Base-by-base conservation (phyloP, 2,888 invertebrate species). In the Philereme vetulata region DNA sequence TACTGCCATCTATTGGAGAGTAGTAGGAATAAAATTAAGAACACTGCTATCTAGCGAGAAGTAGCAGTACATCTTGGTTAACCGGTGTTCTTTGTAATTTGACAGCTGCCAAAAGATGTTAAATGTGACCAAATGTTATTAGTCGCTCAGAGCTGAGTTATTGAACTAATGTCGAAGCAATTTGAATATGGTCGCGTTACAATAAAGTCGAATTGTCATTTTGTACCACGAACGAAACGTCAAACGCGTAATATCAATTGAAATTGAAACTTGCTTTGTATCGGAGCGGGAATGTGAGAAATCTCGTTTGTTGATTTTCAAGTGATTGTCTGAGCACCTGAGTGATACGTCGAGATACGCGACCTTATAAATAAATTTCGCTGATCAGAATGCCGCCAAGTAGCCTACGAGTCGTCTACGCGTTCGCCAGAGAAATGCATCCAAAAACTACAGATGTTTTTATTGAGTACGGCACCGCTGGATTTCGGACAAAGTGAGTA, bases 401-500 rank as follows among this genome's bases (percentile, higher is more conserved):
- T 86, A 93, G 93, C 85, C 86, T 93, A 84, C 93, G 94, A 86
- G 94, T 94, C 67, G 94, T 95, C 74, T 96, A 95, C 93, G 95
- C 95, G 80, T 96, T 96, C 92, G 95, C 95, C 62, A 93, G 95
- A 88, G 95, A 95, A 93, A 95, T 95, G 94, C 95, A 96, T 82
- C 95, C 95, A 34, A 96, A 95, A 88, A 94, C 93, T 47, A 87
- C 93, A 56, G 94, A 94, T 74, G 93, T 93, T 68, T 93, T 93
- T 78, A 94, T 96, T 73, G 93, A 95, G 86, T 97, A 97, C 92
- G 97, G 97, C 72, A 97, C 97, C 63, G 96, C 97, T 72, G 97
- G 97, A 79, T 97, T 97, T 85, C 94, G 97, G 76, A 95, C 95
- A 76, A 96, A 94, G 96, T 96, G 88, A 94, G 94, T 92, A 75